Evolutionary conservation across 2,888 invertebrate species (phyloP), one percentile per base, ranked within the genome.

Genomic region (Trichopria drosophilae): DNA sequence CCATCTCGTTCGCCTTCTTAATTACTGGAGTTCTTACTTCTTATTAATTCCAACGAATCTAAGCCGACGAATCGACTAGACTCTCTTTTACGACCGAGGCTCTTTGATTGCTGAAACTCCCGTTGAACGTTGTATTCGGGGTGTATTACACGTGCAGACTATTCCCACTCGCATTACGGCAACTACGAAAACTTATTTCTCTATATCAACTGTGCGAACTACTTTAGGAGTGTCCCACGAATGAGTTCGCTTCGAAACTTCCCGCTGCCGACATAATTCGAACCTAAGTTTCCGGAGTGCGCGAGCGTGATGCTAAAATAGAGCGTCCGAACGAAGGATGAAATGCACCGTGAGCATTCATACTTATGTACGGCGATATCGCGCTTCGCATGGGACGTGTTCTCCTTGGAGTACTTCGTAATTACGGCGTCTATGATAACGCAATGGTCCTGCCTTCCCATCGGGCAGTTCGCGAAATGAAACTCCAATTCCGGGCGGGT

Each of bases 171-270:
- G n/a, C n/a, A n/a, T n/a, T n/a, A n/a, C n/a, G n/a, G n/a, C n/a
- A n/a, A n/a, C n/a, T n/a, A n/a, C n/a, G n/a, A n/a, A n/a, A n/a
- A 29, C 35, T 31, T 37, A 46, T 41, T 46, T 41, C 22, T 41
- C 23, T 20, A 16, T 29, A 41, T 41, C 40, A 51, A 47, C 37
- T 31, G 36, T 7, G 16, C 15, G 28, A 29, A 13, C 26, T 32
- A 22, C 49, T 39, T 35, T 23, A 29, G 20, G 13, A 43, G 34
- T 34, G 42, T 47, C 36, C 32, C 31, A 18, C 35, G 35, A 57
- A 53, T 53, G 51, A 48, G 51, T 48, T 40, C 20, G 47, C 48
- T 48, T 42, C 26, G 39, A 55, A 54, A 52, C 45, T 48, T 50
- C n/a, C 35, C 22, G 19, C 35, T 20, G 22, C 36, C 9, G 37